Evolutionary conservation across 2,113 vertebrate genomes (phyloP), one percentile per base, ranked within the genome.

Genomic region (Trochalopteron elliotii): DNA sequence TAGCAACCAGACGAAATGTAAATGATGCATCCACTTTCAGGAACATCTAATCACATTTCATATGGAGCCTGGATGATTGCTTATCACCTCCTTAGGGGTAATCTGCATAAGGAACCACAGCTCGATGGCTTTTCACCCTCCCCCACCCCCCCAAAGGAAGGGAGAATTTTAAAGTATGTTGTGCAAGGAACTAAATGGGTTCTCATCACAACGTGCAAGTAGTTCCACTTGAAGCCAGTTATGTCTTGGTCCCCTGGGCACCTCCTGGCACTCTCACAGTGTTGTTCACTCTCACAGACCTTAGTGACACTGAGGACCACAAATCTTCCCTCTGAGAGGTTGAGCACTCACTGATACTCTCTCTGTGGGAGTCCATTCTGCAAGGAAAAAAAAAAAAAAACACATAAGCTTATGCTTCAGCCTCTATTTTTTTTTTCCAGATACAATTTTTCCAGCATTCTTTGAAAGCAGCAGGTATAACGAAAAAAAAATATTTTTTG

Each of bases 41-140:
- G 90, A 96, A 83, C 93, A 94, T 94, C 92, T 96, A 95, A 95
- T 97, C 94, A 94, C 92, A 94, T 96, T 94, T 93, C 47, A 68
- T 91, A 94, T 67, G 92, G 96, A 94, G 71, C 64, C 89, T 60
- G 52, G 93, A 78, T 97, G 95, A 95, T 96, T 96, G 96, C 92
- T 96, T 96, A 95, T 96, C 92, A 90, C 90, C 49, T 97, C 74
- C 77, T 92, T 94, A 94, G 49, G 68, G 76, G 71, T 94, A 95
- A 97, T 96, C 90, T 96, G 94, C 82, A 88, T 96, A 96, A 90
- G 75, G 60, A 91, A 44, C 57, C 87, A 91, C 81, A 82, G 56
- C 69, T 79, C 63, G 30, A 65, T 74, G 72, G 69, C 83, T 91
- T 95, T 94, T 92, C 76, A 83, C 88, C 92, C 63, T 95, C 94